Evolutionary conservation across 2,888 invertebrate species (phyloP).

Genomic region (Diabrotica balteata): DNA sequence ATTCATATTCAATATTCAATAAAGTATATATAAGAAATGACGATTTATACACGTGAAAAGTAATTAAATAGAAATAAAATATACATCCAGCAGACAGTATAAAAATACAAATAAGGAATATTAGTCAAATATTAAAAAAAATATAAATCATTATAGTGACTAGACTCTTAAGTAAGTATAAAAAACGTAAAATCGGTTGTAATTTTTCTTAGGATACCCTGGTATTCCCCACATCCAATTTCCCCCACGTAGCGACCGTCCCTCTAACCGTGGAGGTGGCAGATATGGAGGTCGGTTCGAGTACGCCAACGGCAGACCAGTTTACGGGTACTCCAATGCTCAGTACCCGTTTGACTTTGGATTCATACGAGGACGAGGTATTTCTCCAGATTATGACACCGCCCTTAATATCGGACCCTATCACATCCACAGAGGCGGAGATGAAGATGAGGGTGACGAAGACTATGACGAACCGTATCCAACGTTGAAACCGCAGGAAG

Average conservation of each 20-base stretch:
- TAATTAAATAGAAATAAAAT: too few species aligned
- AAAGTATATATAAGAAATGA: too few species aligned
- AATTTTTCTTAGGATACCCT: constrained; percentile 33
- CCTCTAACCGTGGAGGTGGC: constrained; percentile 43
- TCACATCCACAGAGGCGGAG: constrained; percentile 30
- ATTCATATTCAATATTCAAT: too few species aligned
- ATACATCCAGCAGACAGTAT: too few species aligned
- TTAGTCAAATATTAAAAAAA: too few species aligned
- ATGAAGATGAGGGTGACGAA: constrained; percentile 36
- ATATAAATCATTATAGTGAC: too few species aligned
- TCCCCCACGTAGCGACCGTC: constrained; percentile 32
- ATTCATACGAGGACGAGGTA: constrained; percentile 48
- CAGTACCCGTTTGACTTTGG: constrained; percentile 49
- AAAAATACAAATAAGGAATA: too few species aligned
- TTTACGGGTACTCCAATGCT: constrained; percentile 38
- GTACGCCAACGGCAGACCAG: constrained; percentile 52
- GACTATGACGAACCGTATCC: constrained; percentile 31
- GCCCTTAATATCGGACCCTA: constrained; percentile 29
- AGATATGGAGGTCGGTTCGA: constrained; percentile 54
- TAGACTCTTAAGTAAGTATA: too few species aligned
- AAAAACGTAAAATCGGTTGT: too few species aligned
- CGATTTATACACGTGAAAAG: too few species aligned
- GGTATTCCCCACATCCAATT: constrained; percentile 31
- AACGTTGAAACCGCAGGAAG: constrained; percentile 41
- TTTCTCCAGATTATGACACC: constrained; percentile 33